Base-by-base conservation (phyloP, 2,113 vertebrate species). In the Morone saxatilis region DNA sequence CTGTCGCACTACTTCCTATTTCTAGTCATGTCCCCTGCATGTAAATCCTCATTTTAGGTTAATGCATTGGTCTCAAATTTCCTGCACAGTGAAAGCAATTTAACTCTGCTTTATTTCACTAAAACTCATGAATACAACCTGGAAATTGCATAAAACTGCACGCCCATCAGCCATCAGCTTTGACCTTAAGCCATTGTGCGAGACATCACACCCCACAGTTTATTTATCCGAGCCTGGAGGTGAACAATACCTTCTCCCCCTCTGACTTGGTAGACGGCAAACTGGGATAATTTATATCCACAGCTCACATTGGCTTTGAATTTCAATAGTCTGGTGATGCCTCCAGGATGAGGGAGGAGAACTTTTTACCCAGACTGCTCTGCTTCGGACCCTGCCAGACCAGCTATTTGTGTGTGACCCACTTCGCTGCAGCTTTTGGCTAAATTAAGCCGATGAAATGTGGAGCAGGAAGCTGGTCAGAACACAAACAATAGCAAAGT, bases 391-490 rank as follows among this genome's bases (percentile, higher is more conserved):
- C 45, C 48, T 31, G 62, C 43, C 77, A 59, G 60, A 40, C 74
- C 67, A 12, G 56, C 38, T 84, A 62, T 87, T 57, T 80, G 68
- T 53, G 47, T 48, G 22, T 84, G 82, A 85, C 84, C 90, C 82
- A 86, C 45, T 90, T 91, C 3, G 4, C 17, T 51, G 56, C 19
- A 41, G 67, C 76, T 90, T 86, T 86, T 76, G 74, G 70, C 80
- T 83, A 88, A 92, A 81, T 74, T 50, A 66, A 87, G 86, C 48
- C 0, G 2, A n/a, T 51, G 40, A 78, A 84, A 88, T 84, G 59
- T 88, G 70, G 86, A 90, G 71, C 87, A 86, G 80, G 71, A 81
- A 71, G 51, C 63, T 76, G 43, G 60, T 81, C 79, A 76, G 38
- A 83, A 59, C 63, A 75, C 57, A 77, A 72, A 83, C 51, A 84